Evolutionary conservation across 2,113 vertebrate genomes (phyloP).

Genomic region (Atherinomorus stipes): DNA sequence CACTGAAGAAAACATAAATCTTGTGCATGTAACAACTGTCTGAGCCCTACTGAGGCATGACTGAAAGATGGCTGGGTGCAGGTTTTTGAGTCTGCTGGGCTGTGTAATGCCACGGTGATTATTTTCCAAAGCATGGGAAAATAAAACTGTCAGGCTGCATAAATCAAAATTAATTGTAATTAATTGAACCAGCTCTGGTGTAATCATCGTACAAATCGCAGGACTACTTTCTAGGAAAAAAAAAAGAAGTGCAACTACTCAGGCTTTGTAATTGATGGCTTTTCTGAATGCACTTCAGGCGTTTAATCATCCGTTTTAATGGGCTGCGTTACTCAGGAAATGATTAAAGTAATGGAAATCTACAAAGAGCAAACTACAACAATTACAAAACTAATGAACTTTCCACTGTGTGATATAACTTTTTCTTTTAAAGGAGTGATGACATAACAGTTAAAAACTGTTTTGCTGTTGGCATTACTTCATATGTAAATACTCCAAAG

Average conservation of each 20-base stretch:
- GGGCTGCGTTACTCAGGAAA: conserved; percentile 44
- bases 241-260: conserved; percentile 37
- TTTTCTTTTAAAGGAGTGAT: too few species aligned
- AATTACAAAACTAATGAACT: conserved; percentile 55
- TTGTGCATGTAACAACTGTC: conserved; percentile 20
- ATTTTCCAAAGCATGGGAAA: conserved; percentile 55
- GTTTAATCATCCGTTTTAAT: conserved; percentile 72
- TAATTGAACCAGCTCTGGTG: conserved; percentile 66
- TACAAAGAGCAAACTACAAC: conserved; percentile 30
- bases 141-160: conserved; percentile 73
- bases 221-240: conserved; percentile 38
- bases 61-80: conserved; percentile 38
- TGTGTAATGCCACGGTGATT: conserved; percentile 54
- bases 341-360: conserved; percentile 48
- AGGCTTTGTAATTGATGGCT: conserved; percentile 63
- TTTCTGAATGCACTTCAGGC: conserved; percentile 54
- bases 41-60: conserved; percentile 37
- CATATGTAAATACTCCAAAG: too few species aligned
- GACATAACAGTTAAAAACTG: too few species aligned
- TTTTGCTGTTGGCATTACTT: too few species aligned
- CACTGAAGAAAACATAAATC: conserved; percentile 43
- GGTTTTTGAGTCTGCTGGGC: conserved; percentile 31
- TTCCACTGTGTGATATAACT: conserved; percentile 25
- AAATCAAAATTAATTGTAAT: conserved; percentile 74
- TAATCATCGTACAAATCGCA: conserved; percentile 70